A percentile compares a stretch with the other conserved stretches of the same genome.
Conservation (phyloP, 2,113 vertebrate genomes). For the Thoracochromis brauschi region DNA sequence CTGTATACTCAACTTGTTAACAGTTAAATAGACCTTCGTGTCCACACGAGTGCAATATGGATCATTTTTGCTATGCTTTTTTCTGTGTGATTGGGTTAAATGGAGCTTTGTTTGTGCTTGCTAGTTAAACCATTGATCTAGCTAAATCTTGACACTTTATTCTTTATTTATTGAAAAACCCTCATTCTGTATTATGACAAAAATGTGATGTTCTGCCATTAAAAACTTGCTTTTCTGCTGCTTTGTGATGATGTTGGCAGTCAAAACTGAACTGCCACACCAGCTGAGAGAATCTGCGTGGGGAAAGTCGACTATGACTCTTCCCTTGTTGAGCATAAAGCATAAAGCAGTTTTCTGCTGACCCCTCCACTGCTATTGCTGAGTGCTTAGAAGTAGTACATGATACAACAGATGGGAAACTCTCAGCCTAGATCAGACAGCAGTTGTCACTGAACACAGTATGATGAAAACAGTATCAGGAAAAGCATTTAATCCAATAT, state of each 20-base stretch:
- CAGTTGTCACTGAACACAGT: background rate
- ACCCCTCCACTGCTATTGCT: background rate
- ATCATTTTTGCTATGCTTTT: background rate
- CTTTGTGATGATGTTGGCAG: background rate
- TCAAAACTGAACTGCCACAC: background rate
- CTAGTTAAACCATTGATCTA: background rate
- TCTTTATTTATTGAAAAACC: fast-evolving
- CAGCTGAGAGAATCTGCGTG: constrained; percentile 17
- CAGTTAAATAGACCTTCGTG: background rate
- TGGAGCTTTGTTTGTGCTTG: background rate
- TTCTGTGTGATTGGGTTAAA: background rate
- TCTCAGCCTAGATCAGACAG: background rate
- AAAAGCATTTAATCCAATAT: background rate
- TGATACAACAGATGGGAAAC: background rate
- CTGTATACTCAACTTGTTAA: background rate
- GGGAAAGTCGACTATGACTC: background rate
- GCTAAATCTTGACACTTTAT: background rate
- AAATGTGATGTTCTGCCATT: background rate
- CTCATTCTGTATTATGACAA: background rate
- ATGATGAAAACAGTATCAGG: background rate
- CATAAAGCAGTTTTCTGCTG: background rate
- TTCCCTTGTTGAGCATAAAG: background rate
- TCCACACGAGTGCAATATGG: background rate
- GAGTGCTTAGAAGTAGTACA: background rate
- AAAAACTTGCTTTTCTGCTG: background rate